Conservation (phyloP, 2,888 invertebrate genomes). For the Cyclophora punctaria region DNA sequence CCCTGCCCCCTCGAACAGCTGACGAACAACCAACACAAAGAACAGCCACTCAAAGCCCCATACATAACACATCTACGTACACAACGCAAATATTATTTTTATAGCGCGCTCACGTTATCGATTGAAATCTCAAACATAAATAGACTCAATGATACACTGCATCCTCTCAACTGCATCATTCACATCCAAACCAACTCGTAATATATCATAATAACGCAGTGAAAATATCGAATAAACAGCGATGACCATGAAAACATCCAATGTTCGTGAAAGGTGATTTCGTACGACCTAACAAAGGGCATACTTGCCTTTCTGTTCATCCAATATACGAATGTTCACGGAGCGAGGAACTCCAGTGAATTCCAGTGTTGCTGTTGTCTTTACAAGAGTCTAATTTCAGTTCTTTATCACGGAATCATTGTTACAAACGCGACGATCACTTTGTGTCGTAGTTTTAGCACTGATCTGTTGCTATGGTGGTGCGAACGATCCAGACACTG, state of each 20-base stretch:
- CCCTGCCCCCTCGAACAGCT: slow-evolving; percentile 50
- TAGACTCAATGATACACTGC: background rate
- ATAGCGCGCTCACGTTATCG: slow-evolving; percentile 12
- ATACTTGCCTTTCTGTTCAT: slow-evolving; percentile 72
- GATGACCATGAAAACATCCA: slow-evolving; percentile 42
- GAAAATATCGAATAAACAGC: slow-evolving; percentile 35
- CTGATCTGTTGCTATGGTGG: slow-evolving; percentile 53
- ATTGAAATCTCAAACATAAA: slow-evolving; percentile 5
- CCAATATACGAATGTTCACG: slow-evolving; percentile 64
- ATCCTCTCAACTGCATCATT: slow-evolving; percentile 4
- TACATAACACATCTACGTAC: slow-evolving; percentile 23
- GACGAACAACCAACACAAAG: slow-evolving; percentile 65
- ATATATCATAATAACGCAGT: slow-evolving; percentile 2
- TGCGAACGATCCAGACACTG: slow-evolving; percentile 44
- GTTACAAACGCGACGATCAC: slow-evolving; percentile 53
- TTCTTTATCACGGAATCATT: slow-evolving; percentile 54
- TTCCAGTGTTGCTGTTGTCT: slow-evolving; percentile 36
- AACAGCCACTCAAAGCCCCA: slow-evolving; percentile 35
- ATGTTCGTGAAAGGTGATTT: slow-evolving; percentile 37
- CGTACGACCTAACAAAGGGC: slow-evolving; percentile 46
- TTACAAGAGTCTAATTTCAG: slow-evolving; percentile 33
- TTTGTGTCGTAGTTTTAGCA: slow-evolving; percentile 57
- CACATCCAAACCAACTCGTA: background rate
- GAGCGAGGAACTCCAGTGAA: slow-evolving; percentile 51
- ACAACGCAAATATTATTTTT: slow-evolving; percentile 18